Conservation (phyloP, 2,888 invertebrate species). For the Ochropleura leucogaster region DNA sequence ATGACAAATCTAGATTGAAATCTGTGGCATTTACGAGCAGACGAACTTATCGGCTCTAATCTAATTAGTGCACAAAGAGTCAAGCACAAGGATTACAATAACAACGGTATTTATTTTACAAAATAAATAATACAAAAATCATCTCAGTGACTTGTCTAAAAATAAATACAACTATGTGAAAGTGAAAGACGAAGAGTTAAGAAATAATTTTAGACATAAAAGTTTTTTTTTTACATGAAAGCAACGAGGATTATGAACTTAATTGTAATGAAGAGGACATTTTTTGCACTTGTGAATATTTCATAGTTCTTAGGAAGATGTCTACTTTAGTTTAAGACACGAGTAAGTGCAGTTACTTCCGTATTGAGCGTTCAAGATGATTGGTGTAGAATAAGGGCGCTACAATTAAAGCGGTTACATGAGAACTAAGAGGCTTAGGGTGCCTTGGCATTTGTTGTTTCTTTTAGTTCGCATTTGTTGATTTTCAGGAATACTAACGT, state of each 20-base stretch:
- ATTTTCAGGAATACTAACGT: background rate
- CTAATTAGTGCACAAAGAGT: constrained; percentile 36
- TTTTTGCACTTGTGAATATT: constrained; percentile 36
- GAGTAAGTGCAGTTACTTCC: constrained; percentile 34
- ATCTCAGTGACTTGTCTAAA: constrained; percentile 51
- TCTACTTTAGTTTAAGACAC: constrained; percentile 26
- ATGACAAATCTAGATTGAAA: constrained; percentile 45
- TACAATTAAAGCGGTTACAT: constrained; percentile 20
- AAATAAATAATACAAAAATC: constrained; percentile 52
- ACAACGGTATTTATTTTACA: constrained; percentile 46
- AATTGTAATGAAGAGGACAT: constrained; percentile 35
- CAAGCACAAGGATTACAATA: constrained; percentile 45
- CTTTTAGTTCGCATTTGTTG: too few relatives aligned
- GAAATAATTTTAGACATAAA: constrained; percentile 40
- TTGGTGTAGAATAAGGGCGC: constrained; percentile 24
- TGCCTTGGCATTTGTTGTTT: too few relatives aligned
- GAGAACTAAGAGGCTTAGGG: constrained; percentile 1
- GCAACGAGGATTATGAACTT: constrained; percentile 60
- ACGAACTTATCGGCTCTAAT: constrained; percentile 11
- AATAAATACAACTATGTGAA: constrained; percentile 55
- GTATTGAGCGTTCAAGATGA: constrained; percentile 34
- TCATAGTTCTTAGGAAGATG: constrained; percentile 37
- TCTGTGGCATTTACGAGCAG: constrained; percentile 15
- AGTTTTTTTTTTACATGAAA: constrained; percentile 49
- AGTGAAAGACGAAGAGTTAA: constrained; percentile 62